phyloP scores from a whole-genome alignment of 1,140 invertebrate species.

The Psilanteris sp. region DNA sequence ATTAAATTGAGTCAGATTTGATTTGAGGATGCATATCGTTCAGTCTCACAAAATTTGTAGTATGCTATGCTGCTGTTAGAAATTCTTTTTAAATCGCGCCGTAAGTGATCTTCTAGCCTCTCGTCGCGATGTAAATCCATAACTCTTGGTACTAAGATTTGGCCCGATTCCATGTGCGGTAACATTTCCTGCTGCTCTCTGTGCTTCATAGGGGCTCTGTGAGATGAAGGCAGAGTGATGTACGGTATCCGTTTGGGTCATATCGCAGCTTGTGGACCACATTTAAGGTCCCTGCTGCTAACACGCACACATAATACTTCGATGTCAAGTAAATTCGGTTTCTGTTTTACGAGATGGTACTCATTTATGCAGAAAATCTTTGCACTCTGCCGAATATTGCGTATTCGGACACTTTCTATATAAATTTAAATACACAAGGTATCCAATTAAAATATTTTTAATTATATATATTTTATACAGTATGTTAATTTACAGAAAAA shows the following conservation, averaged over 20 bases:
- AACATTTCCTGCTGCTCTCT: slow-evolving; percentile 43
- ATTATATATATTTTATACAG: too few relatives aligned
- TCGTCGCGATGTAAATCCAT: slow-evolving; percentile 52
- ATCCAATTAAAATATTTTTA: too few relatives aligned
- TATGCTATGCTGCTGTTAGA: slow-evolving; percentile 19
- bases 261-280: slow-evolving; percentile 28
- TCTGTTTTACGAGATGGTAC: slow-evolving; percentile 19
- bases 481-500: too few relatives aligned
- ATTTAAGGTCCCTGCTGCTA: slow-evolving; percentile 41
- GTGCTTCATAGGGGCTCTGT: slow-evolving; percentile 11
- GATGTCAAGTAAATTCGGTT: slow-evolving; percentile 32
- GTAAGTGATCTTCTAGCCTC: slow-evolving; percentile 54
- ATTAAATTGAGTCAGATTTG: slow-evolving; percentile 45
- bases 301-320: neutral
- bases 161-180: slow-evolving; percentile 53
- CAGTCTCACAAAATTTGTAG: slow-evolving; percentile 23
- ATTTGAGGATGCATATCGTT: slow-evolving; percentile 43
- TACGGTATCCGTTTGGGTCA: slow-evolving; percentile 32
- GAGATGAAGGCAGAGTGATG: slow-evolving; percentile 33
- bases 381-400: too few relatives aligned
- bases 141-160: slow-evolving; percentile 43
- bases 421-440: too few relatives aligned
- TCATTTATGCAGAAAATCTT: slow-evolving; percentile 23
- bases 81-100: slow-evolving; percentile 51
- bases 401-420: too few relatives aligned